phyloP scores from a whole-genome alignment of 2,888 invertebrate species.

The Exocentrus adspersus region DNA sequence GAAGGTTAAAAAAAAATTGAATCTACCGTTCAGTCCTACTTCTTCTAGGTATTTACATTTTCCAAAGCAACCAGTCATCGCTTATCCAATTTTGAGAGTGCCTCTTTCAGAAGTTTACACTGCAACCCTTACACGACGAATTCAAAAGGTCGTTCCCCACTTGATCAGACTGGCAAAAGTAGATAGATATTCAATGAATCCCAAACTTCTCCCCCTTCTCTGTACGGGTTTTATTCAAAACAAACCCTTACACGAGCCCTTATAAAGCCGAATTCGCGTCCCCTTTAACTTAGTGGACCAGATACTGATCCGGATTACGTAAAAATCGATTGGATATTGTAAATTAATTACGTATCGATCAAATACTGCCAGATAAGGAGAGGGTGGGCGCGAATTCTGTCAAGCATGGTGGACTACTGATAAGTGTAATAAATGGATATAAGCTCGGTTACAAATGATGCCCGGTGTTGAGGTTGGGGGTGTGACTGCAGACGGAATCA shows the following conservation, averaged over 20 bases:
- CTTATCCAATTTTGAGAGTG: background rate
- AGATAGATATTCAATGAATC: conserved; percentile 18
- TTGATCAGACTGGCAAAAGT: conserved; percentile 10
- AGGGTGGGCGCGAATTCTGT: conserved; percentile 33
- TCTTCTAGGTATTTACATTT: no score
- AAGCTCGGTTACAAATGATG: no score
- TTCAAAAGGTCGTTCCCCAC: background rate
- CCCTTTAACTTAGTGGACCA: conserved; percentile 18
- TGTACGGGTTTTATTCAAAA: conserved; percentile 17
- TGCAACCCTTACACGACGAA: conserved; percentile 1
- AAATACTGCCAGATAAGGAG: conserved; percentile 21
- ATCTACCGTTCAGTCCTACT: no score
- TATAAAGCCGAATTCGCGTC: background rate
- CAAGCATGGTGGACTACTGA: conserved; percentile 28
- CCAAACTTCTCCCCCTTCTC: conserved; percentile 16
- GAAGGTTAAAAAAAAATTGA: no score
- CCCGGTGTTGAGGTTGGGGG: no score
- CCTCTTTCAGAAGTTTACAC: no score
- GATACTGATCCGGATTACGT: conserved; percentile 16
- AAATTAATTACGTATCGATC: conserved; percentile 35
- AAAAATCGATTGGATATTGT: conserved; percentile 40
- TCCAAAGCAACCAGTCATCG: no score
- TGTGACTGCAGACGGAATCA: no score
- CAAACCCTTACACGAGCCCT: conserved; percentile 17
- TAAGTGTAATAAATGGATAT: conserved; percentile 16